phyloP scores from a whole-genome alignment of 2,888 invertebrate species.

The Ceraclea dissimilis region DNA sequence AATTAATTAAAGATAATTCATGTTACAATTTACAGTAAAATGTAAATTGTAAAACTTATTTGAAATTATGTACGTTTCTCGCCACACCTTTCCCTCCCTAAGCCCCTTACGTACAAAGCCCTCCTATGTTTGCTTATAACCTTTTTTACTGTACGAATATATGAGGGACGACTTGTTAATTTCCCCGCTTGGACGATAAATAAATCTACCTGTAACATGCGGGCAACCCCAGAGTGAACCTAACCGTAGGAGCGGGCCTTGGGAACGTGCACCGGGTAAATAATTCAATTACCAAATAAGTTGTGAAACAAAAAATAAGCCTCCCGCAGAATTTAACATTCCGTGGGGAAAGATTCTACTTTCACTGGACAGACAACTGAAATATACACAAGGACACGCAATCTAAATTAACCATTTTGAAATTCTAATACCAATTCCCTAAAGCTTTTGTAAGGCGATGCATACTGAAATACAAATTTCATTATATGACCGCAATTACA shows the following conservation, averaged over 20 bases:
- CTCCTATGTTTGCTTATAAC: neutral
- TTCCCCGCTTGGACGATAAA: conserved; percentile 17
- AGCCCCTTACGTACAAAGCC: neutral
- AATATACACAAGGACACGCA: neutral
- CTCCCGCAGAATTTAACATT: neutral
- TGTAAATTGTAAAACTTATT: too few species aligned
- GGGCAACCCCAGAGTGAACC: conserved; percentile 2
- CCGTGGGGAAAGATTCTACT: neutral
- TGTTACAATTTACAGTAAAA: too few species aligned
- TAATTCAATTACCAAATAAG: conserved; percentile 15
- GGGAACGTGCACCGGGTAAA: conserved; percentile 10
- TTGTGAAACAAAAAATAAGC: conserved; percentile 1
- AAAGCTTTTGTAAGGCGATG: neutral
- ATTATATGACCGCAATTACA: too few species aligned
- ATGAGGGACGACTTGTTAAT: conserved; percentile 16
- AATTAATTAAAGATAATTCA: too few species aligned
- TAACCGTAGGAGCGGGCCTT: neutral
- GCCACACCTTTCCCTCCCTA: too few species aligned
- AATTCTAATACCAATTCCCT: neutral
- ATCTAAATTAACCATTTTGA: neutral
- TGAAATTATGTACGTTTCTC: too few species aligned
- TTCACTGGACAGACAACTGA: neutral
- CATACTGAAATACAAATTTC: neutral
- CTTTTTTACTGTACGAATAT: neutral
- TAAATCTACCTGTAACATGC: conserved; percentile 7